Evolutionary conservation across 2,797 vertebrate genomes (phyloP), one percentile per base, ranked within the genome.

Genomic region (Sebastes itinus): DNA sequence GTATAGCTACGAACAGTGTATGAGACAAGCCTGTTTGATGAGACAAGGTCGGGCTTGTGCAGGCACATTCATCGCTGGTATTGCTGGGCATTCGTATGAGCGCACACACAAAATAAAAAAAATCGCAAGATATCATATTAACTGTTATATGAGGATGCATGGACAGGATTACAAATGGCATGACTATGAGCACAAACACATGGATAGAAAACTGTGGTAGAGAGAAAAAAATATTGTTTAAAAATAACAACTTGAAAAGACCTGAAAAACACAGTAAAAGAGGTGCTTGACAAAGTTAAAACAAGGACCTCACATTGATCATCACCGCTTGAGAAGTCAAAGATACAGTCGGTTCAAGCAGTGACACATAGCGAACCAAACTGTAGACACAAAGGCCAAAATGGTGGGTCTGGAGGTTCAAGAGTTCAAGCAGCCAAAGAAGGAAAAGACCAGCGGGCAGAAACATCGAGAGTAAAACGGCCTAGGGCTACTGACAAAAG

Each of bases 401-500:
- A 59, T 16, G 46, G 23, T 20, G 62, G 35, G 60, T 78, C 25
- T 61, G 27, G 18, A 59, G 42, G 84, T 80, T 87, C 59, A 78
- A 84, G 63, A 63, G 82, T 80, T 83, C 69, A 83, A 83, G 71
- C 27, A 75, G 74, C 27, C 38, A 63, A 69, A 60, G 65, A 82
- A 69, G 30, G 60, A 82, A 81, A 79, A 85, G 78, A 80, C 71
- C 85, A 82, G 79, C 6, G 9, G 75, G 75, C 49, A 85, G 77
- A 84, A 82, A 77, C 46, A 56, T 67, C 59, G 55, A 54, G 58
- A 77, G 49, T 62, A 14, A 87, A 86, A 87, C 67, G 65, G 82
- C 92, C 88, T 58, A 0, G 18, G 86, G 92, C 90, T 46, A 74
- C 85, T 81, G 82, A 83, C 82, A 60, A 77, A 70, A 59, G 81